Evolutionary conservation across 2,797 vertebrate species (phyloP).

Genomic region (Acanthopagrus latus): DNA sequence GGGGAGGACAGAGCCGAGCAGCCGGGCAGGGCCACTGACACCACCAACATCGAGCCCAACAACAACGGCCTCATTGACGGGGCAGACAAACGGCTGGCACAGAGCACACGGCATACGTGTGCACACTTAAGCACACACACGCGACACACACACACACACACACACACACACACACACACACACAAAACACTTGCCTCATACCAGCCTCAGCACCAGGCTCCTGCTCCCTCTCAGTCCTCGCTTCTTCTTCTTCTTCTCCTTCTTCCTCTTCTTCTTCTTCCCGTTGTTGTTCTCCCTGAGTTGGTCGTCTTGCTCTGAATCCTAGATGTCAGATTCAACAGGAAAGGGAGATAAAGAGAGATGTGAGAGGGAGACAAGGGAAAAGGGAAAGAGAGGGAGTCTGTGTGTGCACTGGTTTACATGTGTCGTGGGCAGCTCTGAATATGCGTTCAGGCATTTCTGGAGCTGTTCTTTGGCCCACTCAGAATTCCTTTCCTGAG

Average conservation of each 20-base stretch:
- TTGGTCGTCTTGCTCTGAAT: constrained; percentile 40
- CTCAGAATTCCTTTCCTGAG: constrained; percentile 80
- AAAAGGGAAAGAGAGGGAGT: constrained; percentile 65
- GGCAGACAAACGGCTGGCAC: constrained; percentile 75
- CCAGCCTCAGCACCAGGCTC: constrained; percentile 84
- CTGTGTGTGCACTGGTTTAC: constrained; percentile 72
- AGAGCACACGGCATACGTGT: constrained; percentile 70
- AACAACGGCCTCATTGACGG: constrained; percentile 79
- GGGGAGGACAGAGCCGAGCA: constrained; percentile 58
- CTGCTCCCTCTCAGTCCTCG: constrained; percentile 69
- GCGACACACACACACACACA: constrained; percentile 43
- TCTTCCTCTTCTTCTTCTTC: constrained; percentile 18
- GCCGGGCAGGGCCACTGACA: constrained; percentile 68
- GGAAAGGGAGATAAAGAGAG: constrained; percentile 52
- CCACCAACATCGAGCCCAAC: constrained; percentile 52
- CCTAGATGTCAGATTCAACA: constrained; percentile 54
- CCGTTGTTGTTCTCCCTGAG: constrained; percentile 56
- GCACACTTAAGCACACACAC: constrained; percentile 52
- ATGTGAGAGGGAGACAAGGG: constrained; percentile 57
- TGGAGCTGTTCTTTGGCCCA: constrained; percentile 78
- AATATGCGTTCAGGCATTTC: constrained; percentile 84
- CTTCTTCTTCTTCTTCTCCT: constrained; percentile 32
- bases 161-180: constrained; percentile 51
- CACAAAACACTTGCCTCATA: constrained; percentile 86
- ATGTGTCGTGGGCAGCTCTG: constrained; percentile 81